Conservation (phyloP, 2,113 vertebrate genomes). For the Dasyurus viverrinus region DNA sequence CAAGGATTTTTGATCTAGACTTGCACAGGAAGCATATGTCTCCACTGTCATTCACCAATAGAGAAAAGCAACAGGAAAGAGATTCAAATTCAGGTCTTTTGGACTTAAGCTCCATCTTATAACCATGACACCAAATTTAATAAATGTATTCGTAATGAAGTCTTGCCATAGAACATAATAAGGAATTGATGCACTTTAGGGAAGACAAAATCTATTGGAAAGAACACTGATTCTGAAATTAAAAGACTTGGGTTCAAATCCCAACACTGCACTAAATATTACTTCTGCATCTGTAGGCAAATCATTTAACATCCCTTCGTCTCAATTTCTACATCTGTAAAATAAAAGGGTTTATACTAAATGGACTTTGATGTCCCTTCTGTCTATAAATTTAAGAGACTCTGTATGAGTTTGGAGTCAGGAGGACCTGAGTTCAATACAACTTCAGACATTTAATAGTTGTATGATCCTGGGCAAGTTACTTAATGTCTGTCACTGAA, state of each 20-base stretch:
- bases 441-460: neutral
- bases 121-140: neutral
- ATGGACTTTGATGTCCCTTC: neutral
- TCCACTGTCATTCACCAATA: neutral
- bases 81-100: neutral
- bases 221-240: conserved; percentile 60
- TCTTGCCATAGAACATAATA: neutral
- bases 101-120: neutral
- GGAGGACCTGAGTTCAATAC: neutral
- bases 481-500: neutral
- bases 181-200: neutral
- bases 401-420: too few species aligned
- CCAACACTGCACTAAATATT: neutral
- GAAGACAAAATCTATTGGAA: neutral
- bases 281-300: neutral
- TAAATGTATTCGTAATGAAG: conserved; percentile 11
- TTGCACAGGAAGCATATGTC: neutral
- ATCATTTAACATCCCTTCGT: neutral
- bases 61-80: neutral
- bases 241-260: neutral
- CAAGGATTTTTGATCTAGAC: neutral
- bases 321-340: neutral
- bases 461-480: neutral
- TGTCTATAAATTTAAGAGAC: neutral
- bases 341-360: neutral